Percentiles rank a stretch among this genome's conserved stretches.
phyloP scores from a whole-genome alignment of 2,888 invertebrate species.

The Hemistola chrysoprasaria region DNA sequence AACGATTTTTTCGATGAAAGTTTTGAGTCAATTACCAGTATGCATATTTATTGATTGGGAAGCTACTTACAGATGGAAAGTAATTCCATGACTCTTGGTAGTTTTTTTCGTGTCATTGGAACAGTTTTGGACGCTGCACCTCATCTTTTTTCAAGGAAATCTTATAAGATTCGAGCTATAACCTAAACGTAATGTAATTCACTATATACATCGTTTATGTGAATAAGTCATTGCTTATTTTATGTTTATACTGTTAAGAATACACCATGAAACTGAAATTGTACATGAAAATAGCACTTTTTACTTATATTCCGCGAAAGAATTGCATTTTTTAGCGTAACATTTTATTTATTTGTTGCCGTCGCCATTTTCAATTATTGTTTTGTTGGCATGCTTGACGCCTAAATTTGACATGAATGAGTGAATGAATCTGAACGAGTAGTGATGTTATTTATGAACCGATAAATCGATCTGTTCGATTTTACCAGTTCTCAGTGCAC shows the following conservation, averaged over 20 bases:
- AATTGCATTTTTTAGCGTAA: neutral
- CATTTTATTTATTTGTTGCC: slow-evolving; percentile 4
- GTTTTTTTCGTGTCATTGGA: slow-evolving; percentile 52
- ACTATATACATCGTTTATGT: too few relatives aligned
- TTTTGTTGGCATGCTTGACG: neutral
- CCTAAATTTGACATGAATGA: too few relatives aligned
- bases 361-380: slow-evolving; percentile 11
- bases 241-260: too few relatives aligned
- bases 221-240: too few relatives aligned
- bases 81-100: slow-evolving; percentile 58
- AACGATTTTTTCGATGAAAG: neutral
- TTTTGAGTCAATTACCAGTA: too few relatives aligned
- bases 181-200: too few relatives aligned
- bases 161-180: slow-evolving; percentile 1
- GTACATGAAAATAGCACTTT: neutral
- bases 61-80: slow-evolving; percentile 26
- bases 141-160: slow-evolving; percentile 39
- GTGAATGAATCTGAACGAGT: too few relatives aligned
- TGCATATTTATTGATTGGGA: too few relatives aligned
- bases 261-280: neutral
- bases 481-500: too few relatives aligned
- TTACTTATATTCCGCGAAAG: slow-evolving; percentile 1
- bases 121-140: slow-evolving; percentile 61
- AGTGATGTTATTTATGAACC: too few relatives aligned
- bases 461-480: too few relatives aligned